A percentile compares a stretch with the other conserved stretches of the same genome.
phyloP scores from a whole-genome alignment of 1,140 invertebrate genomes.

The Drosophila lowei region DNA sequence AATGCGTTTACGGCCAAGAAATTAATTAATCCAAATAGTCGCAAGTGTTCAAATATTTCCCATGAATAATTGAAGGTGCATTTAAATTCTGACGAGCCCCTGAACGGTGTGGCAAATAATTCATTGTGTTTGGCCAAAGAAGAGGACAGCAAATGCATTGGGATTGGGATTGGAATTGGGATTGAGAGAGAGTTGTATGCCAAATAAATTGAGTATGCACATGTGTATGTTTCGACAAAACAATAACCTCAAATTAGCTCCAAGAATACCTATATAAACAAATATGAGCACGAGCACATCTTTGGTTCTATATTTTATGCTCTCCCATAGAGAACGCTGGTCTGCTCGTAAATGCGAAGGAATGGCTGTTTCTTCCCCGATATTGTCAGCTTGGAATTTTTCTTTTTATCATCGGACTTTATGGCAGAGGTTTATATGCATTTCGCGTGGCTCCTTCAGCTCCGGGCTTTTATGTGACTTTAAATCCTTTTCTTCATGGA shows the following conservation, averaged over 20 bases:
- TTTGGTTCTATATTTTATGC: too few relatives aligned
- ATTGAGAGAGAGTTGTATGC: background rate
- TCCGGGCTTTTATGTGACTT: slow-evolving; percentile 7
- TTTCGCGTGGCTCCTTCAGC: slow-evolving; percentile 5
- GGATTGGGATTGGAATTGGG: too few relatives aligned
- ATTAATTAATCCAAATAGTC: slow-evolving; percentile 53
- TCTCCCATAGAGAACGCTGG: too few relatives aligned
- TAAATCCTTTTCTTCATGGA: slow-evolving; percentile 32
- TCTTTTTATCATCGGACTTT: slow-evolving; percentile 57
- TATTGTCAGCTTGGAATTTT: slow-evolving; percentile 36
- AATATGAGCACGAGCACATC: too few relatives aligned
- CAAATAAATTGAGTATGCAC: too few relatives aligned
- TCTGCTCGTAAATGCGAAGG: slow-evolving; percentile 33
- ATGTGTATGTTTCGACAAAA: too few relatives aligned
- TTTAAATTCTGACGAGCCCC: slow-evolving; percentile 14
- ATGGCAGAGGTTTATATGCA: slow-evolving; percentile 42
- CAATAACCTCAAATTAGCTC: too few relatives aligned
- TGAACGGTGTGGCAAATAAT: slow-evolving; percentile 29
- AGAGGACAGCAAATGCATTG: background rate
- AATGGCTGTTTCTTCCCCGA: slow-evolving; percentile 4
- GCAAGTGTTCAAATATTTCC: slow-evolving; percentile 31
- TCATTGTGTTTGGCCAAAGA: slow-evolving; percentile 7
- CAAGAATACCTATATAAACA: too few relatives aligned
- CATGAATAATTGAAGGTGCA: slow-evolving; percentile 28
- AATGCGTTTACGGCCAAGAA: slow-evolving; percentile 41